A percentile compares a stretch with the other conserved stretches of the same genome.
Evolutionary conservation across 2,113 vertebrate genomes (phyloP).

Genomic region (Chrysochloris asiatica): DNA sequence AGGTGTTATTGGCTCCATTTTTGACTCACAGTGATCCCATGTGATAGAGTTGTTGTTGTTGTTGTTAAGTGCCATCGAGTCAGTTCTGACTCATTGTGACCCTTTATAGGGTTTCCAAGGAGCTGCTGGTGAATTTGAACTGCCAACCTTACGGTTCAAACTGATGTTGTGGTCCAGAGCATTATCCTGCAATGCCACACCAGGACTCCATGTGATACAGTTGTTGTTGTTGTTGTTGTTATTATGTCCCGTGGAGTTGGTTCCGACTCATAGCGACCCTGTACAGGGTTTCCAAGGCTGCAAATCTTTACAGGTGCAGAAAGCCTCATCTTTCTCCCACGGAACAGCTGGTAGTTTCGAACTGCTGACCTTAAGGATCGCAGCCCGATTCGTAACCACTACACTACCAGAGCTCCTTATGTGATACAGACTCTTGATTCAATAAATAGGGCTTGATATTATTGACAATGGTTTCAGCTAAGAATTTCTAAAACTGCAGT

Average conservation of each 20-base stretch:
- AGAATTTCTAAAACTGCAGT: constrained; percentile 1
- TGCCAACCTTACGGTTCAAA: no score
- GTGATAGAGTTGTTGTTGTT: neutral
- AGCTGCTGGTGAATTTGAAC: no score
- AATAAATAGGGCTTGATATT: neutral
- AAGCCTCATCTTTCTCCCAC: neutral
- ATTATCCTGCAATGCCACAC: no score
- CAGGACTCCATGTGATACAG: neutral
- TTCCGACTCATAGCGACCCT: neutral
- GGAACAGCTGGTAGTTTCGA: neutral
- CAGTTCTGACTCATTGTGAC: neutral
- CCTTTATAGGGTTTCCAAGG: no score
- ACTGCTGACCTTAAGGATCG: no score
- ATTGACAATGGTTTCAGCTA: neutral
- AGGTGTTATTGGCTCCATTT: no score
- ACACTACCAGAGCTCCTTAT: neutral
- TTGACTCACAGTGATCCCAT: neutral
- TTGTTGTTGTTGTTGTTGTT: no score
- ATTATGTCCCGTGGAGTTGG: no score
- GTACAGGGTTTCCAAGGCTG: neutral
- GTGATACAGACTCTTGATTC: no score
- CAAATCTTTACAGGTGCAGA: neutral
- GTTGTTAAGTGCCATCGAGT: no score
- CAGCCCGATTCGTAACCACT: no score
- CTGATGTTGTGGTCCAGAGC: no score